Evolutionary conservation across 1,140 invertebrate species (phyloP).

Genomic region (Pantala flavescens): DNA sequence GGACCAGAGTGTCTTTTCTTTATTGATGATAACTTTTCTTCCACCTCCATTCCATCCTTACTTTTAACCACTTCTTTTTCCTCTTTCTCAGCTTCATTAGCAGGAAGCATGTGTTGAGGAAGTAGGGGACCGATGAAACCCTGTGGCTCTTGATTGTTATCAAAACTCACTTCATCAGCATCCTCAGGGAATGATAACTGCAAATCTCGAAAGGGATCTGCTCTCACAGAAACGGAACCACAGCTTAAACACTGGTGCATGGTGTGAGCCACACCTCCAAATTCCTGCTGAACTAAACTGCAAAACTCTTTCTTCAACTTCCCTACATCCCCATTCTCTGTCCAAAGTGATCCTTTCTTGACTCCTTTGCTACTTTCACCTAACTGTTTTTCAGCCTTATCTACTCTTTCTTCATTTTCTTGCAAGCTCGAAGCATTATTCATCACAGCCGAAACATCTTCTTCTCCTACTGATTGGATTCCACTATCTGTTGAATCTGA

Average conservation of each 20-base stretch:
- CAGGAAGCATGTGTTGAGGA: not conserved
- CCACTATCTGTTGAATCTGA: slow-evolving; percentile 39
- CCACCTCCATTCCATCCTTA: not conserved
- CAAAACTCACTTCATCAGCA: slow-evolving; percentile 28
- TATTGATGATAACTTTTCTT: not conserved
- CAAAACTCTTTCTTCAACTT: slow-evolving; percentile 23
- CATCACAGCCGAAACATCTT: slow-evolving; percentile 21
- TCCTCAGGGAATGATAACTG: slow-evolving; percentile 66
- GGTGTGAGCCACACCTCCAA: slow-evolving; percentile 62
- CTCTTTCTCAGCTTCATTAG: not conserved
- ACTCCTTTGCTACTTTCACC: not conserved
- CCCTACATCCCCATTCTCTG: not conserved
- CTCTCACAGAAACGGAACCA: slow-evolving; percentile 52
- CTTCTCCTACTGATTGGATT: slow-evolving; percentile 37
- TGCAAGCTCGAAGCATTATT: not conserved
- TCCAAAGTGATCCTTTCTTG: not conserved
- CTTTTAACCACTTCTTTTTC: slow-evolving; percentile 13
- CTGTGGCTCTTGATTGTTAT: not conserved
- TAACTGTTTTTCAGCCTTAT: too few species aligned
- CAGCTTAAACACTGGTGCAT: slow-evolving; percentile 61
- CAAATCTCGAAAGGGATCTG: slow-evolving; percentile 67
- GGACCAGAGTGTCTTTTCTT: not conserved
- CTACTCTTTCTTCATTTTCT: not conserved
- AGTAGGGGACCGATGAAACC: not conserved
- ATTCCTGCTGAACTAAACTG: slow-evolving; percentile 52